Percentiles rank a stretch among this genome's conserved stretches.
phyloP scores from a whole-genome alignment of 2,888 invertebrate genomes.

The Eupeodes luniger region DNA sequence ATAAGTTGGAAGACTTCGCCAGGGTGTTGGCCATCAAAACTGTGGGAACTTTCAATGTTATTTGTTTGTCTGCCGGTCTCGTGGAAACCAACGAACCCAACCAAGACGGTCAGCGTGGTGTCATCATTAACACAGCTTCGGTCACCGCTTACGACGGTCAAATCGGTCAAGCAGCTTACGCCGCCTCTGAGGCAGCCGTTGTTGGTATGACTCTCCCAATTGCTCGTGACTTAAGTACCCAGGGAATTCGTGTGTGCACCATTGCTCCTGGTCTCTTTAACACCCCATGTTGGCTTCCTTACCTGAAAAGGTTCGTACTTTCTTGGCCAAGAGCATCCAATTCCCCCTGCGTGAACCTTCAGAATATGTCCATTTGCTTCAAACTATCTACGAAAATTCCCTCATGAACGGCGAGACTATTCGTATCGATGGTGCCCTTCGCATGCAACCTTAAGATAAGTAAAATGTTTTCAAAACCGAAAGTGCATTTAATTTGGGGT shows the following conservation, averaged over 20 bases:
- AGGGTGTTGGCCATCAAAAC: constrained; percentile 93
- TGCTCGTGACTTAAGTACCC: constrained; percentile 93
- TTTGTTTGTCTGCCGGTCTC: constrained; percentile 91
- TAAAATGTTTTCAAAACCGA: constrained; percentile 19
- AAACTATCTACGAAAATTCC: constrained; percentile 93
- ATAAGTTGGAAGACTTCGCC: constrained; percentile 90
- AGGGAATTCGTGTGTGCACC: constrained; percentile 92
- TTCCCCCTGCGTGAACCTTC: constrained; percentile 93
- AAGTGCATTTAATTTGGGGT: constrained; percentile 64
- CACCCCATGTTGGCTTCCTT: constrained; percentile 92
- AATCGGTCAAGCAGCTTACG: constrained; percentile 96
- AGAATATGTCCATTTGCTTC: constrained; percentile 94
- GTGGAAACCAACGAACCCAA: constrained; percentile 94
- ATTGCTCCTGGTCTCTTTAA: constrained; percentile 95
- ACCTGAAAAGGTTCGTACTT: constrained; percentile 92
- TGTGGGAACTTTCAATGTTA: constrained; percentile 96
- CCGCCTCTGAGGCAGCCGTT: constrained; percentile 96
- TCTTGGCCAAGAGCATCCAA: constrained; percentile 91
- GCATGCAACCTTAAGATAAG: constrained; percentile 86
- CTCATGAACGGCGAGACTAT: constrained; percentile 96
- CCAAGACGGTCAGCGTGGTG: constrained; percentile 94
- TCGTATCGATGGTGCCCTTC: constrained; percentile 91
- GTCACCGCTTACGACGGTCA: constrained; percentile 98
- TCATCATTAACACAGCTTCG: constrained; percentile 97
- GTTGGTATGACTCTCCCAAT: constrained; percentile 98